These are phyloP conservation scores for Serripes groenlandicus DNA, from an alignment of 2,888 invertebrate species.

Conservation along the genomic window DNA sequence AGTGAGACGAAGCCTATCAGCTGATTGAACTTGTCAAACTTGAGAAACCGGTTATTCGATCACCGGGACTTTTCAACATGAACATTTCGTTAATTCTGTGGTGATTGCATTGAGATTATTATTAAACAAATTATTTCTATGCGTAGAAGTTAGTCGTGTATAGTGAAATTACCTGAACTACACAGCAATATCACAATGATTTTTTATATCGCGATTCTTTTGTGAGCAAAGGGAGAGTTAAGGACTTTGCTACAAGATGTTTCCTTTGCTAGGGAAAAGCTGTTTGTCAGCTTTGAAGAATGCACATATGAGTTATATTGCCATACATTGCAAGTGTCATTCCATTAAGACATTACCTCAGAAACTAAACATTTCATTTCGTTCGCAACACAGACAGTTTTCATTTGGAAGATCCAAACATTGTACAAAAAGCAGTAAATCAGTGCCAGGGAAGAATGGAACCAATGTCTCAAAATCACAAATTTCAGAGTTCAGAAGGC, in stretches of 20 bases:
- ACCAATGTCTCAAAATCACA: constrained; percentile 48
- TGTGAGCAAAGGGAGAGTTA: neutral
- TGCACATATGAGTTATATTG: no score
- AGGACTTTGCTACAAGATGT: neutral
- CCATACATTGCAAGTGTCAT: neutral
- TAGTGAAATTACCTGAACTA: no score
- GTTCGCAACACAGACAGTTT: constrained; percentile 8
- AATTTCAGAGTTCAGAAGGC: constrained; percentile 68
- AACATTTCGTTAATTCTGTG: no score
- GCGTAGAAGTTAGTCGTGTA: no score
- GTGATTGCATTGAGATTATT: no score
- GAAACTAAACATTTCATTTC: neutral
- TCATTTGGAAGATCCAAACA: constrained; percentile 3
- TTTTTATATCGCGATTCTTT: no score
- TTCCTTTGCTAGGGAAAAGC: neutral
- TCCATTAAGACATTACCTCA: neutral
- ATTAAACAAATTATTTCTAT: no score
- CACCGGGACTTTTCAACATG: no score
- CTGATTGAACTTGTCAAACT: no score
- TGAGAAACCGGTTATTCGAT: no score
- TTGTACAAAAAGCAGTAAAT: constrained; percentile 6
- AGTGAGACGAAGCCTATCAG: no score
- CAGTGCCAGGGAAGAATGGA: neutral
- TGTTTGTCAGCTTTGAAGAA: neutral
- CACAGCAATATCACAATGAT: no score